phyloP scores from a whole-genome alignment of 2,888 invertebrate genomes.

The Emesis furor region DNA sequence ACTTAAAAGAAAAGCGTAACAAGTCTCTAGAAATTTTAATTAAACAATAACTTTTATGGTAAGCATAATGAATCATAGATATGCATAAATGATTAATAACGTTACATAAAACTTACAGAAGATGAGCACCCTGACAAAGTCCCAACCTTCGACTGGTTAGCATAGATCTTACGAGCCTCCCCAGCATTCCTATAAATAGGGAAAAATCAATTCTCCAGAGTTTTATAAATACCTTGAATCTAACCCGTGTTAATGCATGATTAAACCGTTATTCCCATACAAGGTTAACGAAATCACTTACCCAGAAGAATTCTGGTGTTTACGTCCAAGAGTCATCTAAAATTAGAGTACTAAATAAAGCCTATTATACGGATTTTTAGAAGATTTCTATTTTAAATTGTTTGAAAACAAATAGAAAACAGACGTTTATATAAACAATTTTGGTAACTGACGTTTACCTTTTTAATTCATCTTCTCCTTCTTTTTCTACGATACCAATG shows the following conservation, averaged over 20 bases:
- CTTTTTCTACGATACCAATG: not conserved
- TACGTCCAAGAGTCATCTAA: conserved; percentile 90
- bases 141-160: conserved; percentile 93
- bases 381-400: conserved; percentile 13
- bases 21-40: not conserved
- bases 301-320: conserved; percentile 91
- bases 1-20: not conserved
- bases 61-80: conserved; percentile 52
- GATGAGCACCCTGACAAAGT: conserved; percentile 94
- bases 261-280: conserved; percentile 81
- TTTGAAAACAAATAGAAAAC: conserved; percentile 19
- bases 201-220: conserved; percentile 87
- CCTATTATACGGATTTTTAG: not conserved
- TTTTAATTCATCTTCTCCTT: not conserved
- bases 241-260: conserved; percentile 83
- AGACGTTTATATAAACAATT: not conserved
- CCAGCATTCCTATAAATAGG: conserved; percentile 92
- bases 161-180: conserved; percentile 89
- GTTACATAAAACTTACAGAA: conserved; percentile 90
- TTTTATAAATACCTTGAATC: conserved; percentile 83
- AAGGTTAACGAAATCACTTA: conserved; percentile 86
- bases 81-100: conserved; percentile 40
- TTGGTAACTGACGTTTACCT: not conserved
- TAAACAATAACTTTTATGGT: not conserved
- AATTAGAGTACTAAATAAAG: conserved; percentile 43